Conservation (phyloP, 2,797 vertebrate species). For the Thripadectes ignobilis region DNA sequence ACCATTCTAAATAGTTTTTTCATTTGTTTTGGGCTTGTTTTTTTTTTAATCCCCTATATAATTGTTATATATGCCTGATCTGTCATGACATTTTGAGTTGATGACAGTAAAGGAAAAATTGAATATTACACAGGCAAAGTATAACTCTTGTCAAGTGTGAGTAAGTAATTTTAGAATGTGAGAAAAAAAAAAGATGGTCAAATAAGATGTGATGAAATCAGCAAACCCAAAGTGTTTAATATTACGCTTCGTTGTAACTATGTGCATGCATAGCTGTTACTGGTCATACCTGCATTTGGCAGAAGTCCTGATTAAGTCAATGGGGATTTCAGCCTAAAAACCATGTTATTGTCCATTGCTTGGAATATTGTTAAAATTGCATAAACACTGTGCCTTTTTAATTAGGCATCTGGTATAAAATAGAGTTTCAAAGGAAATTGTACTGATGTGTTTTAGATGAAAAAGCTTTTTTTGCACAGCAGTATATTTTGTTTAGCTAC, state of each 20-base stretch:
- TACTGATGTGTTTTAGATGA: background rate
- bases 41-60: background rate
- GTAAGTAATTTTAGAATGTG: background rate
- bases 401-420: background rate
- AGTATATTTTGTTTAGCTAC: background rate
- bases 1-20: background rate
- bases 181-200: background rate
- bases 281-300: background rate
- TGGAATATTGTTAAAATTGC: background rate
- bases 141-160: background rate
- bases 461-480: background rate
- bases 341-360: background rate
- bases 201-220: background rate
- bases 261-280: background rate
- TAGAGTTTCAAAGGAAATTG: background rate
- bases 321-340: background rate
- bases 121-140: background rate
- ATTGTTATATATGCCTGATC: background rate
- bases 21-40: background rate
- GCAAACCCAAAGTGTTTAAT: background rate
- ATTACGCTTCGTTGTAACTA: background rate
- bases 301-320: background rate
- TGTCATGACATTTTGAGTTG: background rate
- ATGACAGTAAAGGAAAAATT: background rate
- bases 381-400: background rate